phyloP scores from a whole-genome alignment of 2,113 vertebrate species.

The Psittacus erithacus region DNA sequence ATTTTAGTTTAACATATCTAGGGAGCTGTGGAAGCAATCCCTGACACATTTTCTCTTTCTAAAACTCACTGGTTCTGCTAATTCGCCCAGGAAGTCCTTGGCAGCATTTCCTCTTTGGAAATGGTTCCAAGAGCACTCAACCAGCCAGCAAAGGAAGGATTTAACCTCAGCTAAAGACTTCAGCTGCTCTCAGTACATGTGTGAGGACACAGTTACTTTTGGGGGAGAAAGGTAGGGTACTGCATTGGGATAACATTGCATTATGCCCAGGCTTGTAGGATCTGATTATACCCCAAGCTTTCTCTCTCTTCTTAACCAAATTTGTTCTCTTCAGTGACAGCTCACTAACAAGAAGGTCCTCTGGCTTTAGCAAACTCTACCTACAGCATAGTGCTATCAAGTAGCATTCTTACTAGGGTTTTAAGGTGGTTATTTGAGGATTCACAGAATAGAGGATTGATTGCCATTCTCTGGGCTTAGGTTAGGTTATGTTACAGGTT shows the following conservation, averaged over 20 bases:
- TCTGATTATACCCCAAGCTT: not conserved
- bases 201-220: not conserved
- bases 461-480: not conserved
- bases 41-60: not conserved
- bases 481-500: not conserved
- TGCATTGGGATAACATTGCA: not conserved
- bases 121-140: not conserved
- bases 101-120: not conserved
- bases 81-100: not conserved
- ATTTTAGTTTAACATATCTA: not conserved
- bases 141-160: not conserved
- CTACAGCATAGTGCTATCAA: not conserved
- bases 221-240: not conserved
- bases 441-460: not conserved
- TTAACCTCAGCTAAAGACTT: not conserved
- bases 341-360: not conserved
- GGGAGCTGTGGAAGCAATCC: not conserved
- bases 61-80: not conserved
- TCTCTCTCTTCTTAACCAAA: not conserved
- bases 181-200: not conserved
- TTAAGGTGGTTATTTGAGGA: not conserved
- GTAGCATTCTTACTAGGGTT: not conserved
- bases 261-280: not conserved
- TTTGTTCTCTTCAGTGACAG: not conserved
- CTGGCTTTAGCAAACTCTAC: not conserved